Conservation (phyloP, 2,888 invertebrate species). For the Aphrophora alni region DNA sequence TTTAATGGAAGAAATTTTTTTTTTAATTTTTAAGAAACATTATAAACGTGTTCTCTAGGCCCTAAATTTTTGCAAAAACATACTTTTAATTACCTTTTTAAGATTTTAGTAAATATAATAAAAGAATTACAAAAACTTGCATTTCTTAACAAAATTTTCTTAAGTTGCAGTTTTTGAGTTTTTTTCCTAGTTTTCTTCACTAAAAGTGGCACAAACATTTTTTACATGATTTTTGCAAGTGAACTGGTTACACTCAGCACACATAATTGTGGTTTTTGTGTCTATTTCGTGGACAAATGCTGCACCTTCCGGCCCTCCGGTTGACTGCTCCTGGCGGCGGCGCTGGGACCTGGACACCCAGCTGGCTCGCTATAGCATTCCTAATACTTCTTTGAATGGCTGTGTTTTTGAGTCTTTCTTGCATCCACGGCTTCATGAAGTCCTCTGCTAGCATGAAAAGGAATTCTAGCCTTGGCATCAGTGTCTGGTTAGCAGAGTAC, state of each 20-base stretch:
- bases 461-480: conserved; percentile 23
- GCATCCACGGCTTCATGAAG: conserved; percentile 30
- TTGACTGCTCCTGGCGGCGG: conserved; percentile 27
- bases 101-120: too few relatives aligned
- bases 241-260: conserved; percentile 26
- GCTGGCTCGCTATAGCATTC: conserved; percentile 24
- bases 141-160: too few relatives aligned
- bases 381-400: conserved; percentile 20
- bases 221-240: too few relatives aligned
- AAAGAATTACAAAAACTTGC: too few relatives aligned
- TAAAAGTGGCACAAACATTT: too few relatives aligned
- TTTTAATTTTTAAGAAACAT: too few relatives aligned
- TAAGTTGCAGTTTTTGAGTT: too few relatives aligned
- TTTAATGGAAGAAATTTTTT: too few relatives aligned
- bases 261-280: conserved; percentile 7
- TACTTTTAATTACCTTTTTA: too few relatives aligned
- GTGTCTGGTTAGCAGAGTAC: conserved; percentile 16
- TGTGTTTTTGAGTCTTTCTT: conserved; percentile 15
- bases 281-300: conserved; percentile 22
- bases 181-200: too few relatives aligned
- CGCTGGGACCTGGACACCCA: conserved; percentile 23
- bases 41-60: too few relatives aligned
- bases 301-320: conserved; percentile 24
- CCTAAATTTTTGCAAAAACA: too few relatives aligned
- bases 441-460: conserved; percentile 33